These are phyloP conservation scores for Cordilura impudica DNA, from an alignment of 2,888 invertebrate species.

Conservation along the genomic window DNA sequence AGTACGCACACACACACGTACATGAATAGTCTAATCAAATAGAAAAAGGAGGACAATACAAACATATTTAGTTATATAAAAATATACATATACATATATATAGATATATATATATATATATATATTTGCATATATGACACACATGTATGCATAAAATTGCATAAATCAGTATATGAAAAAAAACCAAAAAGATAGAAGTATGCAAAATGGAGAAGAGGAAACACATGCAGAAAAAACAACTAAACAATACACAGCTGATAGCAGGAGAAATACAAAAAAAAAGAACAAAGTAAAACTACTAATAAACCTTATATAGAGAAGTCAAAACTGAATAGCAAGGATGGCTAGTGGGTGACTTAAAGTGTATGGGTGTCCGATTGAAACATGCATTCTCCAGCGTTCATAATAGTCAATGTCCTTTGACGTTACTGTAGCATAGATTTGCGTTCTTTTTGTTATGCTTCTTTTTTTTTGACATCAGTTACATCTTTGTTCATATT, in stretches of 20 bases:
- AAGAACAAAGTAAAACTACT: background rate
- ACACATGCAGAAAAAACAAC: conserved; percentile 1
- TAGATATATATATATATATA: no score
- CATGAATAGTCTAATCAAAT: background rate
- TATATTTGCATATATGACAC: conserved; percentile 38
- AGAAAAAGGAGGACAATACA: background rate
- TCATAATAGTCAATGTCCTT: background rate
- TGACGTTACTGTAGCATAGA: background rate
- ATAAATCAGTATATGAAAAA: conserved; percentile 58
- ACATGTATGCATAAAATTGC: conserved; percentile 60
- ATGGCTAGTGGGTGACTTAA: background rate
- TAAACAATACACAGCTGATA: conserved; percentile 19
- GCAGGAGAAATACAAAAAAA: conserved; percentile 1
- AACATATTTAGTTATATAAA: background rate
- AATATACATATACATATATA: background rate
- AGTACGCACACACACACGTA: background rate
- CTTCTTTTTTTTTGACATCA: conserved; percentile 16
- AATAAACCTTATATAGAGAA: conserved; percentile 10
- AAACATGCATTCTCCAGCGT: background rate
- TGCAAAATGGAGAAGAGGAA: background rate
- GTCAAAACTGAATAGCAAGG: conserved; percentile 8
- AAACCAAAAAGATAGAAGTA: background rate
- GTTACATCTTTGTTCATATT: background rate
- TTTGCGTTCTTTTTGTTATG: background rate
- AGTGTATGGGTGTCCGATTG: background rate